These are phyloP conservation scores for Prunella fulvescens DNA, from an alignment of 2,113 vertebrate genomes.

Conservation along the genomic window DNA sequence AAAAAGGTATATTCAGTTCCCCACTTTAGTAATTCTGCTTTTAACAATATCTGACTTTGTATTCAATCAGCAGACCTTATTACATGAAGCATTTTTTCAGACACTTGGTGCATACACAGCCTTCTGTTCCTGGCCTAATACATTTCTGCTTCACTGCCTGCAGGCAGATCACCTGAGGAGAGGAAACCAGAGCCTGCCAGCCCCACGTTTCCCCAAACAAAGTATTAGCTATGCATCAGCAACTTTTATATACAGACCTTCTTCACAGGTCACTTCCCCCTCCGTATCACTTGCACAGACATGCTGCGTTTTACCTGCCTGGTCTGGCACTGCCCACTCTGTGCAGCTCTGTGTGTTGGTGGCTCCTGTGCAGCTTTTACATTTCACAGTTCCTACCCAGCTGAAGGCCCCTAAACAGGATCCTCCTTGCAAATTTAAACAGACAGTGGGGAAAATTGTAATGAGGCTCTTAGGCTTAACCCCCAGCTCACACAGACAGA, in stretches of 20 bases:
- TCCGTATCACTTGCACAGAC: neutral
- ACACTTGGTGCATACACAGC: neutral
- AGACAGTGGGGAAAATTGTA: neutral
- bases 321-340: accelerated
- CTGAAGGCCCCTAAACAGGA: neutral
- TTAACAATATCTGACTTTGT: neutral
- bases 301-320: neutral
- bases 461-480: neutral
- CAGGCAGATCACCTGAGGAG: slow-evolving; percentile 16
- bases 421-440: neutral
- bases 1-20: neutral
- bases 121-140: neutral
- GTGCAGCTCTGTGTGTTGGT: neutral
- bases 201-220: neutral
- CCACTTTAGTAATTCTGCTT: neutral
- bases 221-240: neutral
- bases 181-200: neutral
- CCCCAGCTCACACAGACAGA: neutral
- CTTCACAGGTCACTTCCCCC: neutral
- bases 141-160: neutral
- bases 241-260: neutral
- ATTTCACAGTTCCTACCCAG: neutral
- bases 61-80: neutral
- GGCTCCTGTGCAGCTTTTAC: neutral
- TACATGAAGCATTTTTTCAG: neutral